Base-by-base conservation (phyloP, 2,113 vertebrate species). In the Terrapene triunguis region DNA sequence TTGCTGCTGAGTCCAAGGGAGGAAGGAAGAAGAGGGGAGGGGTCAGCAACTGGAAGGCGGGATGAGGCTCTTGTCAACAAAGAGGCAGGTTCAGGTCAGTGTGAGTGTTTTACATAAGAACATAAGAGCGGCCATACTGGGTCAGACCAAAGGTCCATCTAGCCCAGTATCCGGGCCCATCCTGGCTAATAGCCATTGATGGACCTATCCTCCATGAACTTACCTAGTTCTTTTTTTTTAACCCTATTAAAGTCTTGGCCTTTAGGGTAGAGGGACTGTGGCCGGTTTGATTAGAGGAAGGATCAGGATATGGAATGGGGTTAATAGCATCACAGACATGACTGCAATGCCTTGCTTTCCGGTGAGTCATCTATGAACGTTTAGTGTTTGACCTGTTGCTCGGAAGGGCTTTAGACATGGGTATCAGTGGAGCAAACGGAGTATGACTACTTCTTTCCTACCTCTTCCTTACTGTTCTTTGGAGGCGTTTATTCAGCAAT, bases 381-480 rank as follows among this genome's bases (percentile, higher is more conserved):
- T 90, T 95, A 97, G 90, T 2, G 16, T 8, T 69, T 69, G 74
- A 76, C 42, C 11, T 21, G 12, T 74, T n/a, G n/a, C 21, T 90
- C 35, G 0, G 84, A 50, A 93, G 90, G 50, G 78, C 92, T 96
- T 97, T 97, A 96, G 97, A 97, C 95, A 62, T 87, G 92, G 96
- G 94, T 96, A 96, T 97, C 95, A 97, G 89, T 84, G 87, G 94
- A 96, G 97, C 95, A 97, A 96, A 96, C 93, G 84, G 92, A 17
- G 8, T 44, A 24, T 44, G 8, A 19, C 16, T 42, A 72, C 92
- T 94, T 85, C 85, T 94, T 93, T 96, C 96, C 88, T 88, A 85
- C 76, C 25, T 51, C 89, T 80, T 59, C 87, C 95, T 84, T 50
- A 38, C 84, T 8, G 0, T 88, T 80, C 89, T 89, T 89, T 78